Percentiles rank a stretch among this genome's conserved stretches.
Conservation (phyloP, 2,888 invertebrate species). For the Tribolium freemani region DNA sequence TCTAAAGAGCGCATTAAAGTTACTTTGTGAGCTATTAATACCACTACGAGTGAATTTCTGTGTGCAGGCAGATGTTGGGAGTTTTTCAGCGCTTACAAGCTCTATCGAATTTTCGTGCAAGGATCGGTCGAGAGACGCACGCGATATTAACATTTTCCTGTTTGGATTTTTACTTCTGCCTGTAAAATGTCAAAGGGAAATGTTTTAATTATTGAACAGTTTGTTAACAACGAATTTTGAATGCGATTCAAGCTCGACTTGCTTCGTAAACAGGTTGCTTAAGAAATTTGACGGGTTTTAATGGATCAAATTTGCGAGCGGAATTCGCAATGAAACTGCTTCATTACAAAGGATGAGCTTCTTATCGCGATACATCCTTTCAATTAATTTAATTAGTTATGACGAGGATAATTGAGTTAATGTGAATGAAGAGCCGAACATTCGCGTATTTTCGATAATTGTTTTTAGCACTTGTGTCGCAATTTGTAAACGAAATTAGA, state of each 20-base stretch:
- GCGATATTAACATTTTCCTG: not conserved
- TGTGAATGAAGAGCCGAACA: not conserved
- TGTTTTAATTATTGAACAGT: not conserved
- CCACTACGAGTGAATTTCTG: not conserved
- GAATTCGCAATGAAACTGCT: not conserved
- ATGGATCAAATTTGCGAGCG: not conserved
- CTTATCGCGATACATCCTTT: conserved; percentile 2
- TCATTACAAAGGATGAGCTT: conserved; percentile 6
- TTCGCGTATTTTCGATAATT: not conserved
- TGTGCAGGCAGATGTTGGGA: not conserved
- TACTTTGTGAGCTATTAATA: not conserved
- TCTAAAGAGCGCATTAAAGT: not conserved
- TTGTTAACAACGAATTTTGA: not conserved
- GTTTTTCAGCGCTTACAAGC: not conserved
- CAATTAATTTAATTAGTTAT: conserved; percentile 1
- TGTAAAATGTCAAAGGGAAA: not conserved
- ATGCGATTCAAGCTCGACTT: not conserved
- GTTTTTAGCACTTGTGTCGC: not conserved
- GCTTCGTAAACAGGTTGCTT: not conserved
- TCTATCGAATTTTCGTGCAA: not conserved
- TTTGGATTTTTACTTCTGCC: not conserved
- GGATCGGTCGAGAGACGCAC: not conserved
- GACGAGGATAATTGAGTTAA: not conserved
- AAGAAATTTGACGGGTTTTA: not conserved
- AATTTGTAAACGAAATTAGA: conserved; percentile 3